Evolutionary conservation across 1,140 invertebrate genomes (phyloP).

Genomic region (Nylanderia fulva): DNA sequence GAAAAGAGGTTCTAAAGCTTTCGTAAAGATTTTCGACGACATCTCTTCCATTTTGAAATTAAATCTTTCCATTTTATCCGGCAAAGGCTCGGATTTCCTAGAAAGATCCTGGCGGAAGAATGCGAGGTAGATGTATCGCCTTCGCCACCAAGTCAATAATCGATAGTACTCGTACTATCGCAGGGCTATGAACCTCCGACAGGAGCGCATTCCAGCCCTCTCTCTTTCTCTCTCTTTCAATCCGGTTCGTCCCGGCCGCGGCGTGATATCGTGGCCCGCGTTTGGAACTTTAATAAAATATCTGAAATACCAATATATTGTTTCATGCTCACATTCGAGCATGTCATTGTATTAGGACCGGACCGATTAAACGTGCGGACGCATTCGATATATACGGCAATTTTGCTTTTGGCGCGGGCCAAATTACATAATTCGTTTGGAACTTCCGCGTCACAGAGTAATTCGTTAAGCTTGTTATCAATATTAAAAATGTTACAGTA

Average conservation of each 20-base stretch:
- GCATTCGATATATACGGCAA: slow-evolving; percentile 51
- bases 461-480: slow-evolving; percentile 54
- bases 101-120: slow-evolving; percentile 63
- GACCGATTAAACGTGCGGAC: slow-evolving; percentile 54
- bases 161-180: slow-evolving; percentile 77
- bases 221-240: slow-evolving; percentile 43
- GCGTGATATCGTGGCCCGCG: slow-evolving; percentile 70
- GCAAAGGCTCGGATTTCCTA: slow-evolving; percentile 76
- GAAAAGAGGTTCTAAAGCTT: no score
- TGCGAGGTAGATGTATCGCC: slow-evolving; percentile 52
- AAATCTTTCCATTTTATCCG: slow-evolving; percentile 75
- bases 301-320: slow-evolving; percentile 84
- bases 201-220: slow-evolving; percentile 59
- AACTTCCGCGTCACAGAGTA: slow-evolving; percentile 51
- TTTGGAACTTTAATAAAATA: slow-evolving; percentile 84
- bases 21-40: slow-evolving; percentile 19
- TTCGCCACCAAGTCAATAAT: slow-evolving; percentile 79
- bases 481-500: slow-evolving; percentile 51
- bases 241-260: slow-evolving; percentile 51
- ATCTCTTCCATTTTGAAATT: slow-evolving; percentile 68
- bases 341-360: slow-evolving; percentile 67
- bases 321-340: slow-evolving; percentile 72
- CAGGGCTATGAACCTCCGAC: slow-evolving; percentile 62
- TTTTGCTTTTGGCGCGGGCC: slow-evolving; percentile 32
- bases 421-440: slow-evolving; percentile 58